Evolutionary conservation across 2,888 invertebrate species (phyloP), one percentile per base, ranked within the genome.

Genomic region (Sminthurinus aureus): DNA sequence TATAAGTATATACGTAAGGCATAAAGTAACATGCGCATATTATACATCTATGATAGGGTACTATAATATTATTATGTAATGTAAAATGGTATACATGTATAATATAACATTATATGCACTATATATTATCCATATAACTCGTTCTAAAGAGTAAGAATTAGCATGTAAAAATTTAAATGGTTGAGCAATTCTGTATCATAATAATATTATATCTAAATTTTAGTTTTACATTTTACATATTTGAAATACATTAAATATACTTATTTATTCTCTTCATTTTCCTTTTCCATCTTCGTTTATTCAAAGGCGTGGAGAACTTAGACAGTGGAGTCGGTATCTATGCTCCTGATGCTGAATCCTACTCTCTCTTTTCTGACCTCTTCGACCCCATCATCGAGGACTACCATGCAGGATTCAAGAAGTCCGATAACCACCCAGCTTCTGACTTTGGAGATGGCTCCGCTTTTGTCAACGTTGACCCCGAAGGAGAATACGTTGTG

Each of bases 321-420:
- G 98, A 98, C 92, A 97, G 97, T 88, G 97, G 98, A 90, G 96
- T 98, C 87, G 98, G 98, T 91, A 96, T 98, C 92, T 98, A 98
- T 91, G 98, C 98, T 84, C 98, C 98, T 85, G 98, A 98, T 91
- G 98, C 98, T 87, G 98, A 98, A 91, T 91, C 98, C 83, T 99
- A 98, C 93, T 94, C 95, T 89, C 93, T 95, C 83, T 99, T 98
- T 91, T 93, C 96, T 87, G 96, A 96, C 84, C 93, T 99, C 89
- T 98, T 99, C 91, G 97, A 98, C 92, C 98, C 98, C 91, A 96
- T 99, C 93, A 98, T 99, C 91, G 97, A 97, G 91, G 98, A 98
- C 91, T 98, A 98, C 93, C 98, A 98, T 92, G 93, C 93, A 91
- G 98, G 98, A 89, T 98, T 98, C 94, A 96, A 95, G 93, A 95